Conservation (phyloP, 2,797 vertebrate species). For the Cryptoprocta ferox region DNA sequence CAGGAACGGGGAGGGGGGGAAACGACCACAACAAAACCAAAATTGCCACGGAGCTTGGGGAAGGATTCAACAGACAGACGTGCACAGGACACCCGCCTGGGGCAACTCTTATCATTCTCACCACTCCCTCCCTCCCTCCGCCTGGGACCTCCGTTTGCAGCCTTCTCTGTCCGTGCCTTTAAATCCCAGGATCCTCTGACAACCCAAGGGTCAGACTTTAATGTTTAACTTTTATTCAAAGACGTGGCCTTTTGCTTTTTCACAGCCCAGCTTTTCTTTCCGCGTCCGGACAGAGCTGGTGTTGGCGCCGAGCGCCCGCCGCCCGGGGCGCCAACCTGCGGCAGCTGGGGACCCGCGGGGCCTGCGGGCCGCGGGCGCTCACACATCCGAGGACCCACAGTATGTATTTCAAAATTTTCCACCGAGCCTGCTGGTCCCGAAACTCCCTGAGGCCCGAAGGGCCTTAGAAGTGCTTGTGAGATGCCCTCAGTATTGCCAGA, state of each 20-base stretch:
- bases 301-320: background rate
- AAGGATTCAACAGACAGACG: background rate
- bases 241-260: background rate
- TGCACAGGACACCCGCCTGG: background rate
- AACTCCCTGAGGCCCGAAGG: background rate
- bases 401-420: conserved; percentile 28
- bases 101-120: background rate
- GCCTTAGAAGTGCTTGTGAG: background rate
- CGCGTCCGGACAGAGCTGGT: background rate
- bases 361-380: background rate
- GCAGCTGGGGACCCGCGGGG: background rate
- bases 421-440: background rate
- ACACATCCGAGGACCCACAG: conserved; percentile 18
- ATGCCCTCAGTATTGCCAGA: background rate
- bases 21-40: background rate
- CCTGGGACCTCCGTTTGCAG: background rate
- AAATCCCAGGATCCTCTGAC: background rate
- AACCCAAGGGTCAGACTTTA: background rate
- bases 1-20: background rate
- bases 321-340: conserved; percentile 34
- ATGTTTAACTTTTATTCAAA: conserved; percentile 6
- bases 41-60: background rate
- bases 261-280: conserved; percentile 49
- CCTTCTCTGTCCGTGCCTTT: background rate
- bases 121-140: background rate